These are phyloP conservation scores for Dendroctonus ponderosae DNA, from an alignment of 1,140 invertebrate genomes.

Conservation along the genomic window DNA sequence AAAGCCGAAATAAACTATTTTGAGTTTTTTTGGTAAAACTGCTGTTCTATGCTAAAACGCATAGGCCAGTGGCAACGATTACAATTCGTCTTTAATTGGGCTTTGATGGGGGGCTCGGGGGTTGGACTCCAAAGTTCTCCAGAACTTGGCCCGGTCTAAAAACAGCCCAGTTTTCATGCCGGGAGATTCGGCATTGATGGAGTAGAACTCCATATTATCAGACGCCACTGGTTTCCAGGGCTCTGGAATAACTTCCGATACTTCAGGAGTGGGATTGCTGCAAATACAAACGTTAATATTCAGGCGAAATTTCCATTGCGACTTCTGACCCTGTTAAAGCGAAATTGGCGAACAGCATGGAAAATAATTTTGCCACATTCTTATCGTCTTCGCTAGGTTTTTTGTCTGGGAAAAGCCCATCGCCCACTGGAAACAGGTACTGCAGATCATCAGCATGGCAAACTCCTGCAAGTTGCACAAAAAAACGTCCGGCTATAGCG, in stretches of 20 bases:
- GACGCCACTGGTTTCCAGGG: conserved; percentile 56
- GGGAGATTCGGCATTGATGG: conserved; percentile 48
- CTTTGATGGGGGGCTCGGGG: conserved; percentile 1
- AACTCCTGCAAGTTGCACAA: conserved; percentile 53
- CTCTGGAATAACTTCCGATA: conserved; percentile 43
- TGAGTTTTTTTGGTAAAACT: too few relatives aligned
- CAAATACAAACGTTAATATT: conserved; percentile 27
- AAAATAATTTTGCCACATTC: conserved; percentile 56
- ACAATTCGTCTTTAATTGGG: conserved; percentile 38
- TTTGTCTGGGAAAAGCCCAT: conserved; percentile 56
- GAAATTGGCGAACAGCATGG: conserved; percentile 70
- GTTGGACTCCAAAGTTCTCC: conserved; percentile 46
- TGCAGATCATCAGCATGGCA: conserved; percentile 73
- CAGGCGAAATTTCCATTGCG: conserved; percentile 1
- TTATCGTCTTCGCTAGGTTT: conserved; percentile 53
- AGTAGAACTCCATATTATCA: conserved; percentile 51
- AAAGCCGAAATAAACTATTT: conserved; percentile 9
- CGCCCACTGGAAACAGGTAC: conserved; percentile 67
- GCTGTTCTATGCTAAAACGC: not conserved
- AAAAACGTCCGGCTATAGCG: not conserved
- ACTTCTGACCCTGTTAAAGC: conserved; percentile 60
- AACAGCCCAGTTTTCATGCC: conserved; percentile 51
- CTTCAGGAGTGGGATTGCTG: conserved; percentile 55
- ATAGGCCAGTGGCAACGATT: not conserved
- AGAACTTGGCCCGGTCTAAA: conserved; percentile 51